Conservation (phyloP, 2,113 vertebrate genomes). For the Mastomys coucha region DNA sequence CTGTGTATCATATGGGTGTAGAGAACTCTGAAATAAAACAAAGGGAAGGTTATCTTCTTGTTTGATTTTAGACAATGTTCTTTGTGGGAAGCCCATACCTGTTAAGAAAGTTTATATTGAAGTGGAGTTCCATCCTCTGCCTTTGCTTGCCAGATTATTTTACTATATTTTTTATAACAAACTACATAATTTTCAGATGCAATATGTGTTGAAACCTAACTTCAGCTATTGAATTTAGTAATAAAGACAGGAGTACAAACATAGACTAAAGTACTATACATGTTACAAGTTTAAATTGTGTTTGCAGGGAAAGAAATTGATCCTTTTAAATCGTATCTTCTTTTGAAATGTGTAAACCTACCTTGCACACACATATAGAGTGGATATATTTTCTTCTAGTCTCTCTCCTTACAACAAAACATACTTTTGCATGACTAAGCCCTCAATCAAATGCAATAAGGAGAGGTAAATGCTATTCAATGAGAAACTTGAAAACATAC, state of each 20-base stretch:
- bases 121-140: not conserved
- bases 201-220: not conserved
- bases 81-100: not conserved
- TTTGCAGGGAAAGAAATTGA: constrained; percentile 11
- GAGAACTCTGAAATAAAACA: not conserved
- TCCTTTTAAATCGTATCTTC: constrained; percentile 26
- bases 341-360: constrained; percentile 9
- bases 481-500: not conserved
- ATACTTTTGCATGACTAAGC: not conserved
- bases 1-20: not conserved
- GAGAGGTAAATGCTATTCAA: not conserved
- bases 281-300: not conserved
- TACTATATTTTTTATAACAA: not conserved
- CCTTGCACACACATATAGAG: not conserved
- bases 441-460: constrained; percentile 24
- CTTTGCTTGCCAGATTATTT: not conserved
- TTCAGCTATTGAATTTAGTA: not conserved
- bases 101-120: not conserved
- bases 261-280: not conserved
- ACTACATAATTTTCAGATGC: not conserved
- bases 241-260: not conserved
- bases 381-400: constrained; percentile 19
- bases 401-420: not conserved
- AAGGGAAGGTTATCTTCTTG: not conserved
- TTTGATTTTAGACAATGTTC: not conserved